These are phyloP conservation scores for Phyto melanocephala DNA, from an alignment of 2,888 invertebrate genomes.

Conservation along the genomic window DNA sequence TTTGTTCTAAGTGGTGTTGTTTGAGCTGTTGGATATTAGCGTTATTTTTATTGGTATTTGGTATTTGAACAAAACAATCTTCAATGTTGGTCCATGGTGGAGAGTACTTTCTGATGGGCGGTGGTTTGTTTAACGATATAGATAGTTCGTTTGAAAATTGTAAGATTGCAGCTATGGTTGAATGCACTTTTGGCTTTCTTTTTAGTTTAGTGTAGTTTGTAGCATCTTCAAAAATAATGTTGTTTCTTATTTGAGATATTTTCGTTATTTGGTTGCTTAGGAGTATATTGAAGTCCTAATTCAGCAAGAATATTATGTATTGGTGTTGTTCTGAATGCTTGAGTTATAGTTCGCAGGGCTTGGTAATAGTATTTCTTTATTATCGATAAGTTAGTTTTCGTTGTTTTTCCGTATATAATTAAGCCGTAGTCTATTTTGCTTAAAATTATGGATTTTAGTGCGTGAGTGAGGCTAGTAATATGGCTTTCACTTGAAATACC, in stretches of 20 bases:
- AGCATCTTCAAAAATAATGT: background rate
- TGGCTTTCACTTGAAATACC: background rate
- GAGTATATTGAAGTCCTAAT: background rate
- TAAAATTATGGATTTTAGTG: background rate
- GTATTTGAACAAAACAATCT: background rate
- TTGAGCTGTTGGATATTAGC: background rate
- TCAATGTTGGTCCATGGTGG: background rate
- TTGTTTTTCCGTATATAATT: background rate
- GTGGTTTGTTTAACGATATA: background rate
- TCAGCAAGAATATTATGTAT: background rate
- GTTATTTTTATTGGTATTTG: background rate
- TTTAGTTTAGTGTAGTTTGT: background rate
- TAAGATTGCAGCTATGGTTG: background rate
- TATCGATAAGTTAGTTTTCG: background rate
- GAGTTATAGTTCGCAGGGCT: background rate
- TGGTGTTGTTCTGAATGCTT: background rate
- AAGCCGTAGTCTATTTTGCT: slow-evolving; percentile 27
- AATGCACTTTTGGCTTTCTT: background rate
- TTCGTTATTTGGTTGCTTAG: background rate
- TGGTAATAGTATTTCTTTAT: background rate
- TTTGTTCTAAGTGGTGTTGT: background rate
- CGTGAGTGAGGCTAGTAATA: background rate
- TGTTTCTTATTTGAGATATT: background rate
- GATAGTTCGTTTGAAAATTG: background rate
- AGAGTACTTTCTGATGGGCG: background rate